Evolutionary conservation across 2,888 invertebrate genomes (phyloP).

Genomic region (Epirrhoe tristata): DNA sequence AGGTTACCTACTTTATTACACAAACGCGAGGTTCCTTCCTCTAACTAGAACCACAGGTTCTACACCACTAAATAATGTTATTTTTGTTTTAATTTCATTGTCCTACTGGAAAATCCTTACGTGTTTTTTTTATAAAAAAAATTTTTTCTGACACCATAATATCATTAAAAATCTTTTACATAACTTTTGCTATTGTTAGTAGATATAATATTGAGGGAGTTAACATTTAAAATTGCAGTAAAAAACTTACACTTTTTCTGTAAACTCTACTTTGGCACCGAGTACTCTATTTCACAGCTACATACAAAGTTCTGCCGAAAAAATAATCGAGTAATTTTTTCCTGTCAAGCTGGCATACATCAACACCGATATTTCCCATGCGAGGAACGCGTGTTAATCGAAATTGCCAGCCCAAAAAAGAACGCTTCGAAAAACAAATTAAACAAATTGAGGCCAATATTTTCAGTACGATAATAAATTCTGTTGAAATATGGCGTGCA

Average conservation of each 20-base stretch:
- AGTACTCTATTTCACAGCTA: background rate
- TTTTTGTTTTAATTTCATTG: no score
- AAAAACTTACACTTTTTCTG: no score
- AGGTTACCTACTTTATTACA: background rate
- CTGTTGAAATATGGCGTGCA: conserved; percentile 13
- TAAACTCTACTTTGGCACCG: background rate
- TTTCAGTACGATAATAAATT: conserved; percentile 10
- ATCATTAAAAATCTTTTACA: no score
- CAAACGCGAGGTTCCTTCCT: background rate
- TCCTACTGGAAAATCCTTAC: no score
- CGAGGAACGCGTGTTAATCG: conserved; percentile 39
- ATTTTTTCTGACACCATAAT: no score
- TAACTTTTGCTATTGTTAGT: no score
- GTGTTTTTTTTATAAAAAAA: no score
- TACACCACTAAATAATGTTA: no score
- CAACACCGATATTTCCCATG: conserved; percentile 47
- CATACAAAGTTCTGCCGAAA: background rate
- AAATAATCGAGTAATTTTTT: conserved; percentile 1
- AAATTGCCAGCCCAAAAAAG: conserved; percentile 38
- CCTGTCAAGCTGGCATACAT: conserved; percentile 24
- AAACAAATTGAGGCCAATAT: conserved; percentile 9
- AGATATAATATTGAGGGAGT: no score
- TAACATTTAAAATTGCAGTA: no score
- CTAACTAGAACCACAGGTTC: background rate
- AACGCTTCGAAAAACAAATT: conserved; percentile 8